Percentiles rank a stretch among this genome's conserved stretches.
phyloP scores from a whole-genome alignment of 2,888 invertebrate genomes.

The Polyommatus icarus region DNA sequence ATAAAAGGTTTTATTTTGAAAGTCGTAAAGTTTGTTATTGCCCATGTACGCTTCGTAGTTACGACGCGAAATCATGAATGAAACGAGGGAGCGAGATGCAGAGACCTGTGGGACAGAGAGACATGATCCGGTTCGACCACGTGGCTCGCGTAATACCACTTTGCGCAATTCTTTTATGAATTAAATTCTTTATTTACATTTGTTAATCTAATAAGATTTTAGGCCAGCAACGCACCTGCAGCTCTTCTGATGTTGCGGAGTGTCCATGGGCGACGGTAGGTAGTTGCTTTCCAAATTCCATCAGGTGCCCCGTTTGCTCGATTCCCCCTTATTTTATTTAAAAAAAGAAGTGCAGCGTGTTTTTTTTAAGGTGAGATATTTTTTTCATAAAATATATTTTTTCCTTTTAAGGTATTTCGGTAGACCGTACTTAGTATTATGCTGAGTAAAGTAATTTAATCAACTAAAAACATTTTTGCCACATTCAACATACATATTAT shows the following conservation, averaged over 20 bases:
- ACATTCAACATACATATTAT: too few species aligned
- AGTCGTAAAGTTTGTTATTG: conserved; percentile 75
- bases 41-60: conserved; percentile 67
- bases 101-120: conserved; percentile 57
- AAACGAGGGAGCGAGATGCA: conserved; percentile 63
- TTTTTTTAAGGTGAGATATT: neutral
- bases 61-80: conserved; percentile 73
- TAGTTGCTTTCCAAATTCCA: too few species aligned
- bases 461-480: too few species aligned
- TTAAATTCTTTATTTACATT: conserved; percentile 4
- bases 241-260: too few species aligned
- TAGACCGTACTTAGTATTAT: too few species aligned
- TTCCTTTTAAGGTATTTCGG: neutral
- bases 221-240: too few species aligned
- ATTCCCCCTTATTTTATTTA: too few species aligned
- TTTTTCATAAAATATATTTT: neutral
- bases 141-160: conserved; percentile 69
- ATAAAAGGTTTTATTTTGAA: conserved; percentile 76
- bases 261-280: too few species aligned
- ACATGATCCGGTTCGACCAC: conserved; percentile 66
- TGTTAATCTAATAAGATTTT: conserved; percentile 15
- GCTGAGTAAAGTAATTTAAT: too few species aligned
- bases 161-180: conserved; percentile 58
- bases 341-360: neutral
- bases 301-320: too few species aligned